Evolutionary conservation across 2,888 invertebrate genomes (phyloP).

Genomic region (Aspidiotus destructor): DNA sequence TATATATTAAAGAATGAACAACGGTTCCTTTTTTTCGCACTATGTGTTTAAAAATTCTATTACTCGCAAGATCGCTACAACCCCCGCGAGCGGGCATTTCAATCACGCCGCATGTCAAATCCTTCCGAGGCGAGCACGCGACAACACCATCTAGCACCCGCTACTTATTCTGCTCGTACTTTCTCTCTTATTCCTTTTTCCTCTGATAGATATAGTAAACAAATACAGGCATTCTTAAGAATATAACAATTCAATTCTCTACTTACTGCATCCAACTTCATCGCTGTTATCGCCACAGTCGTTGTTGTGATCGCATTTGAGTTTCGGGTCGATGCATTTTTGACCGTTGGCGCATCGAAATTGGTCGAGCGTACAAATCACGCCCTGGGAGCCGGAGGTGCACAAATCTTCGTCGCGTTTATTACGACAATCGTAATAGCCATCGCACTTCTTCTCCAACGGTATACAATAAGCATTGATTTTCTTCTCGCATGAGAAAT

Average conservation of each 20-base stretch:
- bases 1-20: too few relatives aligned
- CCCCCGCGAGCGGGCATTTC: too few relatives aligned
- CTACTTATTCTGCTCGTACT: too few relatives aligned
- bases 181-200: too few relatives aligned
- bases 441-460: conserved; percentile 81
- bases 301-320: conserved; percentile 78
- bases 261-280: conserved; percentile 79
- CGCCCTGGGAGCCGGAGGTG: conserved; percentile 42
- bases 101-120: too few relatives aligned
- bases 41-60: too few relatives aligned
- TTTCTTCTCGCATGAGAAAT: conserved; percentile 70
- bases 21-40: too few relatives aligned
- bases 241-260: conserved; percentile 11
- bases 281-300: conserved; percentile 88
- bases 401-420: conserved; percentile 73
- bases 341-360: conserved; percentile 72
- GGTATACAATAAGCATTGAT: conserved; percentile 74
- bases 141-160: too few relatives aligned
- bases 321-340: conserved; percentile 66
- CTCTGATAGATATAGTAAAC: too few relatives aligned
- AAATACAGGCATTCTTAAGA: too few relatives aligned
- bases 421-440: conserved; percentile 78
- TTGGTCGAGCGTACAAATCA: conserved; percentile 66
- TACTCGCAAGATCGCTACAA: too few relatives aligned
- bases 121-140: too few relatives aligned